Evolutionary conservation across 2,797 vertebrate genomes (phyloP), one percentile per base, ranked within the genome.

Genomic region (Ptychadena robeensis): DNA sequence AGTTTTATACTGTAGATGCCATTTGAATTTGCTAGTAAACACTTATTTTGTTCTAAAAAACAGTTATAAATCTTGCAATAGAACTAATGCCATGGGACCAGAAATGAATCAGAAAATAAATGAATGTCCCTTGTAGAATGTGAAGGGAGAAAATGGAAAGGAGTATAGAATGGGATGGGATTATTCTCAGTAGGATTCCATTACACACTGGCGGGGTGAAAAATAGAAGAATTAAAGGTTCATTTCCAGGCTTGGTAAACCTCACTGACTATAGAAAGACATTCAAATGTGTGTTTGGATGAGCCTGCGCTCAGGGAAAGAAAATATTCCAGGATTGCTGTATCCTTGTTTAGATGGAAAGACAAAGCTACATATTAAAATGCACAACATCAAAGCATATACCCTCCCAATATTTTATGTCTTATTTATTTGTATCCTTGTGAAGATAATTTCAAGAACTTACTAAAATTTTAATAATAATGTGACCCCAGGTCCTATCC

Each of bases 121-220:
- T 66, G 30, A 66, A 66, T 32, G 15, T 6, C 22, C 7, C 12
- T 34, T 66, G 30, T 18, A 32, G 28, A 15, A 31, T 65, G 28
- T 65, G 63, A 65, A 32, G 18, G 11, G 63, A 32, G 6, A 15
- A 22, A 66, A 66, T 32, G 64, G 4, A 32, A 66, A 66, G 30
- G 18, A 18, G 30, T 18, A 32, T 66, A 66, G 64, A 18, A 32
- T 12, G 31, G 30, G 32, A 34, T 66, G 31, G 31, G 30, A 66
- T 32, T 66, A 66, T 34, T 31, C 64, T 32, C 64, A 66, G 32
- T 65, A 31, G 63, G 63, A 65, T 65, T 65, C 32, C 25, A 30
- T 31, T 65, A 30, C 14, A 65, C 63, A 30, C 14, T 31, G 63
- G 22, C 2, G 63, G 14, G 44, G 18, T 30, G 27, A 12, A 15